Base-by-base conservation (phyloP, 2,888 invertebrate species). In the Himalopsyche japonica region DNA sequence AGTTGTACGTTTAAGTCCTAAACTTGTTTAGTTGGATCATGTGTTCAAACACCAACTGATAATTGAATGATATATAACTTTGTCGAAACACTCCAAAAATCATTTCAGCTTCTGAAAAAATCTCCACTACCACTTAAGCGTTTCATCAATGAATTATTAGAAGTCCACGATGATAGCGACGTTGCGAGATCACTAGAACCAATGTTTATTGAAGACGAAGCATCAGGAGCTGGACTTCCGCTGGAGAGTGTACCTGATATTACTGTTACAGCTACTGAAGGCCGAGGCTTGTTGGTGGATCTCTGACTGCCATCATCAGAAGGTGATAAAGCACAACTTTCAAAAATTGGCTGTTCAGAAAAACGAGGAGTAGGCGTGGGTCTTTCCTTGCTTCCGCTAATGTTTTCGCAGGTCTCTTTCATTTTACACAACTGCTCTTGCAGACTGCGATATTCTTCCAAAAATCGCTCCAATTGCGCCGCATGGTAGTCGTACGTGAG, bases 391-490 rank as follows among this genome's bases (percentile, higher is more conserved):
- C 84, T 82, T 80, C 85, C 76, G 84, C 82, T 82, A 88, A 95
- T 92, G 87, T 94, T 95, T 87, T 96, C 95, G 88, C 96, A 94
- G 30, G 95, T 95, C 88, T 95, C 95, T 88, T 96, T 96, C 96
- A 96, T 96, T 89, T 95, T 94, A 84, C 95, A 95, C 87, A 96
- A 91, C 89, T 96, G 95, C 89, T 95, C 95, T 89, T 96, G 95
- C 84, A 96, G 92, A 88, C 93, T 94, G 87, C 96, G 93, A 89
- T 96, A 96, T 89, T 96, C 96, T 88, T 96, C 95, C 76, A 96
- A 92, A 89, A 96, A 96, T 83, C 95, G 93, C 88, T 96, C 96
- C 86, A 96, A 90, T 89, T 96, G 96, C 20, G 96, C 95, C 0
- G 96, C 95, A 89, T 96, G 95, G 88, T 96, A 96, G 89, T 96